Conservation (phyloP, 2,113 vertebrate genomes). For the Myrmecophaga tridactyla region DNA sequence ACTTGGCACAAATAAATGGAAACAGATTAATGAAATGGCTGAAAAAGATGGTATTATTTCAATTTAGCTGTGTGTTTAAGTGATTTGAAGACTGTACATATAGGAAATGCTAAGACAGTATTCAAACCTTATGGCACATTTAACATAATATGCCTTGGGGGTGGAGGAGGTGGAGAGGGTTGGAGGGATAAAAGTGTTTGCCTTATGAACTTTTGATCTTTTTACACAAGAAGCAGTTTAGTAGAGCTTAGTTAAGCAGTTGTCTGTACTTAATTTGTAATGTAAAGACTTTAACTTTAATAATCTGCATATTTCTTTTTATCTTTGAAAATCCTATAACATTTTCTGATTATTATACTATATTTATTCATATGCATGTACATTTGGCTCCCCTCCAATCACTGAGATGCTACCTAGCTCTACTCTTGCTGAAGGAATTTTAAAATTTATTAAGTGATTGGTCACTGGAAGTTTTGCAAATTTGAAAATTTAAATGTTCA, state of each 20-base stretch:
- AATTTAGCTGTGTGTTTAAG: background rate
- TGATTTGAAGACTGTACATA: background rate
- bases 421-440: background rate
- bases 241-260: background rate
- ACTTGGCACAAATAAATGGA: background rate
- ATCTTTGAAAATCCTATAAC: background rate
- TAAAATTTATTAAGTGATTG: background rate
- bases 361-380: no score
- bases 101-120: background rate
- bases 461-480: background rate
- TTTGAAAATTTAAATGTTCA: background rate
- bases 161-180: background rate
- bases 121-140: background rate
- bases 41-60: background rate
- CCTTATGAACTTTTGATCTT: background rate
- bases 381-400: background rate
- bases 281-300: background rate
- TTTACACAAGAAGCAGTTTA: background rate
- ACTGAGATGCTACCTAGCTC: background rate
- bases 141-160: background rate
- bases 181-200: background rate
- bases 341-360: background rate
- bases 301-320: slow-evolving; percentile 2
- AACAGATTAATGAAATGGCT: slow-evolving; percentile 7
- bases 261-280: background rate